Evolutionary conservation across 2,113 vertebrate species (phyloP).

Genomic region (Ginglymostoma cirratum): DNA sequence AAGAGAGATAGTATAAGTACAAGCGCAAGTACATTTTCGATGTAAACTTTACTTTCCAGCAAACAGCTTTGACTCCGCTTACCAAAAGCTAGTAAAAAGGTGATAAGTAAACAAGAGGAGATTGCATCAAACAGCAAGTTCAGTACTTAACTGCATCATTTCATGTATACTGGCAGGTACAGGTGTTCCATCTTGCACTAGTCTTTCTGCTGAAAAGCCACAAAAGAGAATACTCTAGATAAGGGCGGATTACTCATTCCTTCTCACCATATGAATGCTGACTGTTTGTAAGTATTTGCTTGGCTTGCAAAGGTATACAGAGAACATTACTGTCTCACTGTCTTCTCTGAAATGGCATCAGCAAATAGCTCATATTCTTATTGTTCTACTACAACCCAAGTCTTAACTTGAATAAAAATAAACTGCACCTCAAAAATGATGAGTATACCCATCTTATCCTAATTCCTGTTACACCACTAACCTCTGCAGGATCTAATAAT

Average conservation of each 20-base stretch:
- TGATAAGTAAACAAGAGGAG: neutral
- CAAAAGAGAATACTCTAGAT: neutral
- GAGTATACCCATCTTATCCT: neutral
- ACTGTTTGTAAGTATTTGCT: neutral
- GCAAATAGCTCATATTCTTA: neutral
- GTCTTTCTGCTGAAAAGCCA: constrained; percentile 15
- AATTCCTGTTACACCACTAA: neutral
- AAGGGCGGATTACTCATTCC: constrained; percentile 3
- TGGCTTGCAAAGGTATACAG: neutral
- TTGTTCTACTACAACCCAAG: neutral
- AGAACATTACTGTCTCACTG: neutral
- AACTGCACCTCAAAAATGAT: neutral
- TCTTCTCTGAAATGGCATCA: neutral
- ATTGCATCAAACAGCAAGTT: neutral
- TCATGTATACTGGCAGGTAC: neutral
- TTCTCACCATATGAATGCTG: neutral
- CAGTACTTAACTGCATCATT: neutral
- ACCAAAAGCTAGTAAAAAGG: neutral
- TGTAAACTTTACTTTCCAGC: neutral
- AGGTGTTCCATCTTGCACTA: neutral
- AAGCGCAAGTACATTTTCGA: neutral
- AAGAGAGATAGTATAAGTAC: neutral
- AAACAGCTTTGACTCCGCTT: neutral
- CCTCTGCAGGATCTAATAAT: neutral
- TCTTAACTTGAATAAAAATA: neutral